Base-by-base conservation (phyloP, 2,113 vertebrate species). In the Pyrgilauda ruficollis region DNA sequence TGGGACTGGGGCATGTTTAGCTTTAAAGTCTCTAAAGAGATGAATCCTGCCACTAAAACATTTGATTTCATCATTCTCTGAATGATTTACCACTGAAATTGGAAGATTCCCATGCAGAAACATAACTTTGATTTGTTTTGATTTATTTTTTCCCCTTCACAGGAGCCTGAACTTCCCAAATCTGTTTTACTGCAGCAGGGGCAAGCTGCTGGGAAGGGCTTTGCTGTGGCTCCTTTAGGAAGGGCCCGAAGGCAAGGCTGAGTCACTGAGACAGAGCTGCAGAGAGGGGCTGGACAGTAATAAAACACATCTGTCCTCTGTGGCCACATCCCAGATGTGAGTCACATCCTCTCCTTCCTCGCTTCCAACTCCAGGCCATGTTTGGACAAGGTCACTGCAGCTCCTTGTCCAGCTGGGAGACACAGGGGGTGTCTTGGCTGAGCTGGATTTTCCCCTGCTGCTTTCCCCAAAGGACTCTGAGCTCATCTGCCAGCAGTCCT, bases 321-420 rank as follows among this genome's bases (percentile, higher is more conserved):
- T 5, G 10, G 37, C 61, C 77, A 5, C 67, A 10, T 77, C 95
- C 93, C 94, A 95, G 72, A 31, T 88, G 84, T 94, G 95, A 94
- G 43, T 94, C 91, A 93, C 86, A 89, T 94, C 94, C 94, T 89
- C 73, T 70, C 3, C 7, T 64, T 59, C 69, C 88, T n/a, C 69
- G 5, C 69, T 87, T 37, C 78, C 81, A 84, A 4, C 86, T 62
- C 47, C 2, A 58, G 64, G 47, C 68, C 35, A 39, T 33, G 67
- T 50, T 35, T 5, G 22, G 69, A 37, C 92, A 84, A 91, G 93
- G 93, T 93, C 90, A 20, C 33, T 50, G 78, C 72, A 66, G 86
- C 76, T 84, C 75, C 75, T 73, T 17, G 75, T 53, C 62, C 2
- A 2, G 82, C 7, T 0, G 1, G 46, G 63, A 47, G 24, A 46